These are phyloP conservation scores for Rhopalosiphum padi DNA, from an alignment of 1,140 invertebrate species.

Conservation along the genomic window DNA sequence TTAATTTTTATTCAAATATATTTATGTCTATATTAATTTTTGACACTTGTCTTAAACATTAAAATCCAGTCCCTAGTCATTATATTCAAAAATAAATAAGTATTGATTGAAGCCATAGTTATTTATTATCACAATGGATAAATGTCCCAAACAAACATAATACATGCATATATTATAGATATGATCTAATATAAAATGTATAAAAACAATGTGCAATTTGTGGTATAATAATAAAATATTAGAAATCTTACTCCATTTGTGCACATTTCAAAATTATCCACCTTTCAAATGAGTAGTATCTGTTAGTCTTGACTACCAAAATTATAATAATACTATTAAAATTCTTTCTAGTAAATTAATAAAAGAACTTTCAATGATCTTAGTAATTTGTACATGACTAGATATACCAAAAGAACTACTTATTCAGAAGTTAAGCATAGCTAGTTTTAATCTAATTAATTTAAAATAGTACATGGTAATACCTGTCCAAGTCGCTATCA, in stretches of 20 bases:
- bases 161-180: not conserved
- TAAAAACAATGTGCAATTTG: not conserved
- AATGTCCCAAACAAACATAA: not conserved
- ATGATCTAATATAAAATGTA: not conserved
- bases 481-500: constrained; percentile 39
- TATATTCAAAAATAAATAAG: not conserved
- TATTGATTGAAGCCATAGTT: not conserved
- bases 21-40: not conserved
- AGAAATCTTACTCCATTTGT: not conserved
- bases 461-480: not conserved
- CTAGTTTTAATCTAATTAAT: not conserved
- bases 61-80: not conserved
- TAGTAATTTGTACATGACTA: not conserved
- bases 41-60: not conserved
- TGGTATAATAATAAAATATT: not conserved
- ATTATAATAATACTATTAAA: not conserved
- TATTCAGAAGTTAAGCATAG: not conserved
- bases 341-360: not conserved
- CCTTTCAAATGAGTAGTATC: not conserved
- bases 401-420: not conserved
- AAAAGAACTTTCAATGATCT: not conserved
- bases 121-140: not conserved
- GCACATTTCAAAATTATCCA: not conserved
- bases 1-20: not conserved
- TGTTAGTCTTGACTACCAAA: not conserved